Percentiles rank a stretch among this genome's conserved stretches.
phyloP scores from a whole-genome alignment of 1,140 invertebrate genomes.

The Steinernema khuongi region DNA sequence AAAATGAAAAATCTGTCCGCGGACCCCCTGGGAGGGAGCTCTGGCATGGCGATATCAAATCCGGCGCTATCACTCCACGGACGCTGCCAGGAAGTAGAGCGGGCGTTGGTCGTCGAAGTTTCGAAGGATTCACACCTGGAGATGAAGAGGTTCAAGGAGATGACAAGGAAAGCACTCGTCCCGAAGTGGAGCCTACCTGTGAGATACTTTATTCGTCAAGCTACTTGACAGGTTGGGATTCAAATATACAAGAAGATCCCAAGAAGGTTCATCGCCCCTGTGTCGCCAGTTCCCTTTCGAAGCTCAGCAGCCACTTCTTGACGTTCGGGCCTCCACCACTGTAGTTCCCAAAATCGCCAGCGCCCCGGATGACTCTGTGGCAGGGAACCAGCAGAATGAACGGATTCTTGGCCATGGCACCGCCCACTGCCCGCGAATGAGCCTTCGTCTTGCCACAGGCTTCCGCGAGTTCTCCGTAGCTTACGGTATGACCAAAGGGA shows the following conservation, averaged over 20 bases:
- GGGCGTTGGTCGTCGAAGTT: no score
- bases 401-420: conserved; percentile 9
- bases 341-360: background rate
- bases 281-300: no score
- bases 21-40: background rate
- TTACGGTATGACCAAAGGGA: background rate
- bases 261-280: no score
- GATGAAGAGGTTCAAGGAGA: no score
- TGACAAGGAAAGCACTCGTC: no score
- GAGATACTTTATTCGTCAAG: no score
- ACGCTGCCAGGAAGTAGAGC: background rate
- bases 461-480: background rate
- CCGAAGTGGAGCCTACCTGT: no score
- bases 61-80: background rate
- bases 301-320: background rate
- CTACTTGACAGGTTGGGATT: no score
- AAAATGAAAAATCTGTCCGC: conserved; percentile 1
- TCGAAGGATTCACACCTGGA: no score
- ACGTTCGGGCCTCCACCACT: background rate
- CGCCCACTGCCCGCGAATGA: background rate
- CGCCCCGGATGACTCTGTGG: background rate
- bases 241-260: no score
- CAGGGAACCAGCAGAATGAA: conserved; percentile 16
- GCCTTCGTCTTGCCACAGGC: background rate
- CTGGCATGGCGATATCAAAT: background rate